Percentiles rank a stretch among this genome's conserved stretches.
phyloP scores from a whole-genome alignment of 2,113 vertebrate species.

The Recurvirostra avosetta region DNA sequence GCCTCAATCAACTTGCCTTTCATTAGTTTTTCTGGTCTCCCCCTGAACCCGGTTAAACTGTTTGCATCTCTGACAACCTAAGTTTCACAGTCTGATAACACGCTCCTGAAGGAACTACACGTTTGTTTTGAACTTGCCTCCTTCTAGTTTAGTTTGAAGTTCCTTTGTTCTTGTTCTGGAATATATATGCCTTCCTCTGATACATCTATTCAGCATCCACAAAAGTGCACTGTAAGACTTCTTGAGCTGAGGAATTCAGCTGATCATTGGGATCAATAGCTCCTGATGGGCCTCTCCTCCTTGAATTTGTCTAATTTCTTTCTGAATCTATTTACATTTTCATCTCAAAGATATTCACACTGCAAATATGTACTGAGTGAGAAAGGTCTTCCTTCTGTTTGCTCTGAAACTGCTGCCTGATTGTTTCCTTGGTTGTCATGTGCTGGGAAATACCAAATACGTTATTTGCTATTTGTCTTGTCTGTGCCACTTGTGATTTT shows the following conservation, averaged over 20 bases:
- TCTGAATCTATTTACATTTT: background rate
- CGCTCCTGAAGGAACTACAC: background rate
- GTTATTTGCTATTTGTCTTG: background rate
- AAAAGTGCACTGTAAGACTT: background rate
- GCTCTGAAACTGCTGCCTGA: background rate
- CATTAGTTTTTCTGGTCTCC: background rate
- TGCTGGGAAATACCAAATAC: background rate
- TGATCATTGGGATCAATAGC: background rate
- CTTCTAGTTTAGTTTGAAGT: background rate
- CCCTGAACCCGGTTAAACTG: background rate
- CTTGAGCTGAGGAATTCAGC: background rate
- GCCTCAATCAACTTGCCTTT: background rate
- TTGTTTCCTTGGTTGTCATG: background rate
- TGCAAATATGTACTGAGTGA: background rate
- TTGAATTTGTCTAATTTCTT: background rate
- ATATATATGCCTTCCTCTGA: background rate
- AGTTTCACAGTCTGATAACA: background rate
- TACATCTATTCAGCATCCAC: background rate
- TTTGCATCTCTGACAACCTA: background rate
- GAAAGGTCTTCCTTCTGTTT: background rate
- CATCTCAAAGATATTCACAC: background rate
- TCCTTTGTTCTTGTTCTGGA: background rate
- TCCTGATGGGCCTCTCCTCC: background rate
- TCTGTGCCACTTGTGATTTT: background rate
- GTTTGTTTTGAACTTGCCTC: background rate